Percentiles rank a stretch among this genome's conserved stretches.
These are phyloP conservation scores for Autographa pulchrina DNA, from an alignment of 2,888 invertebrate genomes.

Conservation along the genomic window DNA sequence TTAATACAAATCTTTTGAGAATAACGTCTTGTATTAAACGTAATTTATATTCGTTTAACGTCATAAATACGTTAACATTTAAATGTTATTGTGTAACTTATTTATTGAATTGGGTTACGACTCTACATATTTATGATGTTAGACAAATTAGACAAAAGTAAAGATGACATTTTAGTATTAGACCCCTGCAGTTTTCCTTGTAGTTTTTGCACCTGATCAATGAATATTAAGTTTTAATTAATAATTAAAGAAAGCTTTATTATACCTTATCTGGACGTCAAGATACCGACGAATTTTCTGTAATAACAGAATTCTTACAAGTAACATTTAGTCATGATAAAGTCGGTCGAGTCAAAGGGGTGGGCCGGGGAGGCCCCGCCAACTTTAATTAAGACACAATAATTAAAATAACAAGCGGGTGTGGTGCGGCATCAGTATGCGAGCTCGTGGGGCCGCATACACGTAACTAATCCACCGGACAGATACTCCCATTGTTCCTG, in stretches of 20 bases:
- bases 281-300: slow-evolving; percentile 3
- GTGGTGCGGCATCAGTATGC: slow-evolving; percentile 78
- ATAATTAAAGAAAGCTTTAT: not conserved
- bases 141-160: slow-evolving; percentile 35
- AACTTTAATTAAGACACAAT: slow-evolving; percentile 84
- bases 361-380: slow-evolving; percentile 51
- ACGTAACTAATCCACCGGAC: slow-evolving; percentile 68
- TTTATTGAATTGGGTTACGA: slow-evolving; percentile 48
- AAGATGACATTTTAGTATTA: slow-evolving; percentile 27
- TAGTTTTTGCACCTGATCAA: not conserved
- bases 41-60: slow-evolving; percentile 22
- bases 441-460: slow-evolving; percentile 80
- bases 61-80: slow-evolving; percentile 46
- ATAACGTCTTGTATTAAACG: slow-evolving; percentile 17
- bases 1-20: slow-evolving; percentile 13
- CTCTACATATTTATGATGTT: slow-evolving; percentile 41
- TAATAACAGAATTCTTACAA: slow-evolving; percentile 15
- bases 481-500: slow-evolving; percentile 35
- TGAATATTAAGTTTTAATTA: slow-evolving; percentile 1
- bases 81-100: slow-evolving; percentile 39
- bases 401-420: slow-evolving; percentile 84
- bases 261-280: not conserved
- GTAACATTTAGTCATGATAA: slow-evolving; percentile 32
- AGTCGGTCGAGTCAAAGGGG: slow-evolving; percentile 28
- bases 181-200: slow-evolving; percentile 21